Percentiles rank a stretch among this genome's conserved stretches.
phyloP scores from a whole-genome alignment of 2,888 invertebrate species.

The Holacanthella duospinosa region DNA sequence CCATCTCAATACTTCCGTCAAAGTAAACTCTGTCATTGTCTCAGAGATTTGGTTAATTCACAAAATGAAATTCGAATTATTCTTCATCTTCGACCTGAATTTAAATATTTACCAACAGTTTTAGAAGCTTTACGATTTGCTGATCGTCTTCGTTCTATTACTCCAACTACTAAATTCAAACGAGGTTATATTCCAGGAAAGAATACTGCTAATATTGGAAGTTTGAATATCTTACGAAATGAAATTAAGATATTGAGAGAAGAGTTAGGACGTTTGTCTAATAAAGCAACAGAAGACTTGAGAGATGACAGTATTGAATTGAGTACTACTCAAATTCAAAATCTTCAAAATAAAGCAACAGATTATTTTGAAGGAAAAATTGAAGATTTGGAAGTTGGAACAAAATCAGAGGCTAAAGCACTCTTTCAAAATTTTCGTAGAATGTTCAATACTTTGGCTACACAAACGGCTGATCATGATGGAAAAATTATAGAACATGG shows the following conservation, averaged over 20 bases:
- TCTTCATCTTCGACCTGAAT: constrained; percentile 30
- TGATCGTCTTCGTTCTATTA: constrained; percentile 23
- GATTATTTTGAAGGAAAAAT: background rate
- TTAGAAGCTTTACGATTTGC: constrained; percentile 32
- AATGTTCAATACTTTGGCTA: no score
- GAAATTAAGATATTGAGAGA: background rate
- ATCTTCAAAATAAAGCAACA: background rate
- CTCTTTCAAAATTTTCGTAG: background rate
- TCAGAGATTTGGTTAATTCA: constrained; percentile 30
- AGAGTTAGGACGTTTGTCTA: background rate
- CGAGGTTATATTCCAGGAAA: background rate
- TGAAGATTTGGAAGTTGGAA: background rate
- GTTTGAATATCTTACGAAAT: background rate
- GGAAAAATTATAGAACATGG: no score
- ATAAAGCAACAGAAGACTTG: background rate
- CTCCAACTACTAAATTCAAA: background rate
- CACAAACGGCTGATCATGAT: no score
- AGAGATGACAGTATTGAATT: background rate
- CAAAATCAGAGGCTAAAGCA: background rate
- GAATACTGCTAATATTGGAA: background rate
- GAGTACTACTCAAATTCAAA: background rate
- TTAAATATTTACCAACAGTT: constrained; percentile 16
- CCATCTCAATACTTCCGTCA: constrained; percentile 29
- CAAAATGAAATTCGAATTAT: constrained; percentile 26
- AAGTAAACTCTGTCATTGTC: constrained; percentile 32